Base-by-base conservation (phyloP, 1,140 invertebrate species). In the Asbolus verrucosus region DNA sequence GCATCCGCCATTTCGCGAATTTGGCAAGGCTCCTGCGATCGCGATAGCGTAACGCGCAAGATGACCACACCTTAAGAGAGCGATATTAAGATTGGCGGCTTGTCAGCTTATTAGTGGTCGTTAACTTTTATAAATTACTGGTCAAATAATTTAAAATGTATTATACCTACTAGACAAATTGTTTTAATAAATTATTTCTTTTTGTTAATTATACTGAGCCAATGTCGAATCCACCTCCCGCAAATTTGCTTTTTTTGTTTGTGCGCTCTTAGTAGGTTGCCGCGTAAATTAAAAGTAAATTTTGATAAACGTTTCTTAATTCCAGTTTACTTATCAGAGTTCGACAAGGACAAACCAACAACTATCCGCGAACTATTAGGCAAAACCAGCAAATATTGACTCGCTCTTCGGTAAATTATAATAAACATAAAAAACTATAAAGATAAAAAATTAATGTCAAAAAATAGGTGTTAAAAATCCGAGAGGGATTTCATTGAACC, bases 271-370 rank as follows among this genome's bases (percentile, higher is more conserved):
- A 41, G 2, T 41, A 16, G 39, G 39, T 41, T 41, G 24, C 24
- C 24, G 33, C 33, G 11, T 36, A 36, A 36, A 36, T 36, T 36
- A 36, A 19, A 50, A 50, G 8, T n/a, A 21, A 50, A 9, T 50
- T 50, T 9, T 24, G 46, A 54, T 27, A 54, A 54, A 54, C 19
- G 27, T 54, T 54, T 54, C 46, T 24, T 54, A 54, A 54, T 54
- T 13, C 21, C 9, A 19, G 46, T 54, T 54, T 13, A 15, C 16
- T 50, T 50, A 50, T 50, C 15, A 13, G 19, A 21, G 39, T 41
- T 41, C 39, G 39, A 27, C 46, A 54, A 54, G 46, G 46, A 9
- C 46, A n/a, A 36, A 36, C 33, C 2, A 36, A 54, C 14, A 46
- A 41, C n/a, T 36, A 36, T 36, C 33, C 33, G 33, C 33, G 5